Evolutionary conservation across 1,140 invertebrate species (phyloP), one percentile per base, ranked within the genome.

Genomic region (Nasonia longicornis): DNA sequence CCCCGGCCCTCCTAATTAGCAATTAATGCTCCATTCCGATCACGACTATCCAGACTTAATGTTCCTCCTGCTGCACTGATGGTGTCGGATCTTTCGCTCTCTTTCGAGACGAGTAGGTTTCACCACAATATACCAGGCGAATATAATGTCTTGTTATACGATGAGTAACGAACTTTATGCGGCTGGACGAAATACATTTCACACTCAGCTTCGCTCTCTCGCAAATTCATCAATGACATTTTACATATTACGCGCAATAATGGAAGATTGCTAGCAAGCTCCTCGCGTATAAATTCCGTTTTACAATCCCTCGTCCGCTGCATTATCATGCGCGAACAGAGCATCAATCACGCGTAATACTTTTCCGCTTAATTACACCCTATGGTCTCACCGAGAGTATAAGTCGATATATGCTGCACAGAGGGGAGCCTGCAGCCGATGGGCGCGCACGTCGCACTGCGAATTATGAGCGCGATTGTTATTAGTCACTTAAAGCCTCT

Each of bases 401-500:
- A 58, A 58, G 16, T 58, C 20, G 66, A 72, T 72, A 42, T 8
- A 42, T 8, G 38, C 31, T 72, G 35, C 31, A 35, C 31, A 35
- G 31, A n/a, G 70, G 0, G 12, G 12, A 48, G 22, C 20, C 31
- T 26, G 26, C 26, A 4, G 35, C 26, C 20, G 69, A 31, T 71
- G 66, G 66, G 35, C 31, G 29, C 16, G 69, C 31, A 16, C n/a
- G 20, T 35, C 8, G 69, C 69, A 16, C 16, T 2, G 45, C 12
- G 29, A 81, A 81, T 75, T 38, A 52, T 26, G 20, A 45, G 2
- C 3, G 2, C 29, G 48, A 81, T 81, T 72, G 42, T 77, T 64
- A 64, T 81, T 81, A 77, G 48, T 81, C 67, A 81, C 66, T 52
- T 64, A 66, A 81, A 77, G 74, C 73, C 42, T 75, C 64, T 2